phyloP scores from a whole-genome alignment of 2,888 invertebrate genomes.

The Melanotus villosus region DNA sequence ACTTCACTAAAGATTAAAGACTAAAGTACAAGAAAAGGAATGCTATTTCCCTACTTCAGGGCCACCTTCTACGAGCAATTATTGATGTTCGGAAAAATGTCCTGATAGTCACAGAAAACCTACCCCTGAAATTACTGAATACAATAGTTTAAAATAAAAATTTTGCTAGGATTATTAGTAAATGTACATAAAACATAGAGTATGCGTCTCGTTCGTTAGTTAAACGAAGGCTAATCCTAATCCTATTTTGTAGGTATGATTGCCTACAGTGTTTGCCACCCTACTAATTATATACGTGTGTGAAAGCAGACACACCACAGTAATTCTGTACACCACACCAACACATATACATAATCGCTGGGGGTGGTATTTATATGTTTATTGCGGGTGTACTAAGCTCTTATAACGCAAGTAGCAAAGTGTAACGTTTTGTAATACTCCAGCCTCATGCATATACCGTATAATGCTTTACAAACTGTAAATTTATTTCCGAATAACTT shows the following conservation, averaged over 20 bases:
- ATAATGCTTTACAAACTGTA: slow-evolving; percentile 27
- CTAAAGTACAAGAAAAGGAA: too few relatives aligned
- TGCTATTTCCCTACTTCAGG: too few relatives aligned
- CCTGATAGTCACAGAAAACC: too few relatives aligned
- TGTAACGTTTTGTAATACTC: slow-evolving; percentile 16
- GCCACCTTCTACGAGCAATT: too few relatives aligned
- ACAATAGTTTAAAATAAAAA: too few relatives aligned
- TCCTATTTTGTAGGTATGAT: slow-evolving; percentile 45
- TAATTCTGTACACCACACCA: slow-evolving; percentile 22
- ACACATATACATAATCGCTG: slow-evolving; percentile 30
- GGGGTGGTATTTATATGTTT: slow-evolving; percentile 35
- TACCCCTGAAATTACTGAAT: too few relatives aligned
- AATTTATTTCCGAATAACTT: slow-evolving; percentile 38
- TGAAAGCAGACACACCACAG: slow-evolving; percentile 37
- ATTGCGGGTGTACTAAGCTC: slow-evolving; percentile 27
- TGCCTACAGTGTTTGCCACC: slow-evolving; percentile 38
- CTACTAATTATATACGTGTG: slow-evolving; percentile 44
- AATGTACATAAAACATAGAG: background rate
- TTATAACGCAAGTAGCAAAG: slow-evolving; percentile 22
- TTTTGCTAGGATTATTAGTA: background rate
- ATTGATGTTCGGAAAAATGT: too few relatives aligned
- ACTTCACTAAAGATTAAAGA: too few relatives aligned
- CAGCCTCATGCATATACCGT: background rate
- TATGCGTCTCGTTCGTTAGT: slow-evolving; percentile 39
- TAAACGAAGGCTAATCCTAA: slow-evolving; percentile 45